Evolutionary conservation across 2,113 vertebrate genomes (phyloP).

Genomic region (Rhipidura dahli): DNA sequence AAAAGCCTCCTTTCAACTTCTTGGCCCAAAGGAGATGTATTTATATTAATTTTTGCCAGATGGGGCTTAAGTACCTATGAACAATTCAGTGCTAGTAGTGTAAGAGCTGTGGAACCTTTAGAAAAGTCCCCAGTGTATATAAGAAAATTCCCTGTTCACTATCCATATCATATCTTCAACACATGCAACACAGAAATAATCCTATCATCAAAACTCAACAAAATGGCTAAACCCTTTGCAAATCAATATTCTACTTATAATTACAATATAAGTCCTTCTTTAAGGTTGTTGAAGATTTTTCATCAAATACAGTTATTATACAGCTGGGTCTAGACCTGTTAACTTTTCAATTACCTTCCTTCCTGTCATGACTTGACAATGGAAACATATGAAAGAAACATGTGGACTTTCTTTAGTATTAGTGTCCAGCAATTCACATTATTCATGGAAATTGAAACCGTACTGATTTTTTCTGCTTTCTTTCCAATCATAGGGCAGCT

Average conservation of each 20-base stretch:
- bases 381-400: not conserved
- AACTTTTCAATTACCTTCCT: not conserved
- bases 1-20: not conserved
- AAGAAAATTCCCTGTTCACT: not conserved
- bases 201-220: not conserved
- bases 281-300: not conserved
- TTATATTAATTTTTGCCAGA: not conserved
- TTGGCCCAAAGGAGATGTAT: not conserved
- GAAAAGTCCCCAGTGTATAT: not conserved
- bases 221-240: not conserved
- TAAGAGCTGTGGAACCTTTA: not conserved
- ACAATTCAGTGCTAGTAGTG: not conserved
- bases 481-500: not conserved
- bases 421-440: not conserved
- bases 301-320: not conserved
- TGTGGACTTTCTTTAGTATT: not conserved
- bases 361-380: not conserved
- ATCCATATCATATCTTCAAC: not conserved
- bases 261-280: not conserved
- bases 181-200: not conserved
- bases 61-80: not conserved
- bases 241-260: not conserved
- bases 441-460: not conserved
- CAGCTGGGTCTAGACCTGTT: not conserved
- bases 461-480: not conserved